A percentile compares a stretch with the other conserved stretches of the same genome.
These are phyloP conservation scores for Tipula confusa DNA, from an alignment of 2,888 invertebrate species.

Conservation along the genomic window DNA sequence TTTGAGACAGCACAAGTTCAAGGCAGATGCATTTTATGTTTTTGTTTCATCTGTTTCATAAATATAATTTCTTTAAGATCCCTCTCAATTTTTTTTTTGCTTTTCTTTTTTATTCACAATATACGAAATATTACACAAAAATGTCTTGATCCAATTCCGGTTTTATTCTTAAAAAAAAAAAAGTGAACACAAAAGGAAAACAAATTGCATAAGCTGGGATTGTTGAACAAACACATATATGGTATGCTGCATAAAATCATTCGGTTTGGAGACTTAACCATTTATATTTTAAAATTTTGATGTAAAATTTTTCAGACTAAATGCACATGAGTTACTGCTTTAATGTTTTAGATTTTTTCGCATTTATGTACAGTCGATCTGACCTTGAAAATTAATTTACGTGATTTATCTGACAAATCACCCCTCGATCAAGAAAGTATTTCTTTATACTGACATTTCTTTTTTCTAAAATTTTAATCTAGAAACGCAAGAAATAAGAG, in stretches of 20 bases:
- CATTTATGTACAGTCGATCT: no score
- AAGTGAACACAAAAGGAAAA: not conserved
- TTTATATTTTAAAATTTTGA: no score
- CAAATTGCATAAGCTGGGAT: not conserved
- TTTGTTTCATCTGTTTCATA: not conserved
- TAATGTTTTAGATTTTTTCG: no score
- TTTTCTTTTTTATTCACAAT: not conserved
- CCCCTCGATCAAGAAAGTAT: not conserved
- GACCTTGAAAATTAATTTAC: not conserved
- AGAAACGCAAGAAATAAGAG: not conserved
- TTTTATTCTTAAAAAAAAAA: not conserved
- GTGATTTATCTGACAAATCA: not conserved
- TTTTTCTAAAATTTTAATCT: not conserved
- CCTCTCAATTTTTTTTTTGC: slow-evolving; percentile 7
- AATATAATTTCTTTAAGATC: not conserved
- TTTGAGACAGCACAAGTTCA: not conserved
- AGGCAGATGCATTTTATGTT: not conserved
- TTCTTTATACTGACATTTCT: not conserved
- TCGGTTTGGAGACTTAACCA: no score
- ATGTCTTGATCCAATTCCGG: slow-evolving; percentile 25
- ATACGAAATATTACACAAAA: not conserved
- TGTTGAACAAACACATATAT: not conserved
- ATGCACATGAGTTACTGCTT: no score
- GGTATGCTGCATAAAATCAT: not conserved
- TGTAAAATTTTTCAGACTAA: no score